Conservation (phyloP, 2,797 vertebrate species). For the Borostomias antarcticus region DNA sequence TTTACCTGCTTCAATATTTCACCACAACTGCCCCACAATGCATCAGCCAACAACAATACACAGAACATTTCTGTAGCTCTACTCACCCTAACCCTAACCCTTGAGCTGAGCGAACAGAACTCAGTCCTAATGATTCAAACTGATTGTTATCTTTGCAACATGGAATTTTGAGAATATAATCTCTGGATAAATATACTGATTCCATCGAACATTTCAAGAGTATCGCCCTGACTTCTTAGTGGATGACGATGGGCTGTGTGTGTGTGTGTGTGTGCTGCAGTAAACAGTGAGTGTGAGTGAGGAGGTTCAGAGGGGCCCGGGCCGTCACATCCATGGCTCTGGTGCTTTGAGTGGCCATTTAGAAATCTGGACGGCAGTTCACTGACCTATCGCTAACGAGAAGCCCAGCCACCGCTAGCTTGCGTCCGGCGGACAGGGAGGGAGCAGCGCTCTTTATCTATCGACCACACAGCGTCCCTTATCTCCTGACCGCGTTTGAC, state of each 20-base stretch:
- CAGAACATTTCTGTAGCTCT: constrained; percentile 23
- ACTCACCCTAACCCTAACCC: too few species aligned
- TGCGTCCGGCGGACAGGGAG: constrained; percentile 39
- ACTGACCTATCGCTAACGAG: constrained; percentile 74
- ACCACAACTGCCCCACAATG: constrained; percentile 36
- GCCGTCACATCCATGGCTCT: constrained; percentile 36
- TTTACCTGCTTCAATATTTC: constrained; percentile 56
- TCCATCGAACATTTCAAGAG: too few species aligned
- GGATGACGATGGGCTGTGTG: constrained; percentile 22
- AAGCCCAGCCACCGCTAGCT: constrained; percentile 30
- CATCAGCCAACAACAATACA: constrained; percentile 29
- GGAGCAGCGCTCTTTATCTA: constrained; percentile 61
- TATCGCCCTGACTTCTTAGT: constrained; percentile 11
- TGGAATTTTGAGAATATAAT: too few species aligned
- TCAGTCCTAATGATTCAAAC: too few species aligned
- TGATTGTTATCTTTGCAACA: too few species aligned
- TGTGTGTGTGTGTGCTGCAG: constrained; percentile 16
- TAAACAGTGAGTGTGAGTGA: constrained; percentile 52
- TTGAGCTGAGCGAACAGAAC: too few species aligned
- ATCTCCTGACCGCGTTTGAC: constrained; percentile 63
- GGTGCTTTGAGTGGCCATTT: constrained; percentile 70
- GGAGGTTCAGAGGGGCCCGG: constrained; percentile 53
- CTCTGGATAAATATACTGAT: too few species aligned
- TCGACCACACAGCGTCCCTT: constrained; percentile 58
- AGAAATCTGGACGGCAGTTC: constrained; percentile 75